phyloP scores from a whole-genome alignment of 2,888 invertebrate species.

The Tetragonula carbonaria region DNA sequence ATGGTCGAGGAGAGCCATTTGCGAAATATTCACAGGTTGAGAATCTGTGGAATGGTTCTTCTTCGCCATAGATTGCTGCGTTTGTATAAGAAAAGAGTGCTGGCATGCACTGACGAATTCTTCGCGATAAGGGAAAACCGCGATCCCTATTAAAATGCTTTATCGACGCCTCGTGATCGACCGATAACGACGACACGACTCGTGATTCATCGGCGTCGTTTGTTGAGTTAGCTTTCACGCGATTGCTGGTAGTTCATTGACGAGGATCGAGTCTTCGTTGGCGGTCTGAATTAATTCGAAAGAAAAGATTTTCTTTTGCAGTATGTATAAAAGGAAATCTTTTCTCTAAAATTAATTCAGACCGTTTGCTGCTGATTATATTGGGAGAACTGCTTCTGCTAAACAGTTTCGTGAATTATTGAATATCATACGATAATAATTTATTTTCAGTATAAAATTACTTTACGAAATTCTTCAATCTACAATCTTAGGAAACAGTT shows the following conservation, averaged over 20 bases:
- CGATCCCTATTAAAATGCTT: conserved; percentile 30
- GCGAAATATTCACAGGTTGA: conserved; percentile 9
- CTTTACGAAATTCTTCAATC: no score
- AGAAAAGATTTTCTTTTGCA: not conserved
- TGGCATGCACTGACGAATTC: conserved; percentile 15
- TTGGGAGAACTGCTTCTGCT: no score
- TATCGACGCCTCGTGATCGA: conserved; percentile 35
- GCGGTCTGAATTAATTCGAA: conserved; percentile 30
- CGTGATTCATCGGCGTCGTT: conserved; percentile 29
- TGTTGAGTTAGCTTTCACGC: not conserved
- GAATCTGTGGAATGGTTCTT: conserved; percentile 62
- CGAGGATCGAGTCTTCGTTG: conserved; percentile 6
- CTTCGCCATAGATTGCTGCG: conserved; percentile 51
- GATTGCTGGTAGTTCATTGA: not conserved
- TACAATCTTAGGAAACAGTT: no score
- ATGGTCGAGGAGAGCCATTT: no score
- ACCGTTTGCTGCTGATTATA: no score
- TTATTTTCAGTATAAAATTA: no score
- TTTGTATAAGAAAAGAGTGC: conserved; percentile 54
- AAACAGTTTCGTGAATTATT: no score
- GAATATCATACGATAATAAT: no score
- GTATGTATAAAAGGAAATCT: not conserved
- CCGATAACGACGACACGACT: conserved; percentile 38
- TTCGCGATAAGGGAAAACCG: conserved; percentile 25
- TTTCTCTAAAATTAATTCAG: no score